Evolutionary conservation across 1,140 invertebrate genomes (phyloP).

Genomic region (Eciton burchellii): DNA sequence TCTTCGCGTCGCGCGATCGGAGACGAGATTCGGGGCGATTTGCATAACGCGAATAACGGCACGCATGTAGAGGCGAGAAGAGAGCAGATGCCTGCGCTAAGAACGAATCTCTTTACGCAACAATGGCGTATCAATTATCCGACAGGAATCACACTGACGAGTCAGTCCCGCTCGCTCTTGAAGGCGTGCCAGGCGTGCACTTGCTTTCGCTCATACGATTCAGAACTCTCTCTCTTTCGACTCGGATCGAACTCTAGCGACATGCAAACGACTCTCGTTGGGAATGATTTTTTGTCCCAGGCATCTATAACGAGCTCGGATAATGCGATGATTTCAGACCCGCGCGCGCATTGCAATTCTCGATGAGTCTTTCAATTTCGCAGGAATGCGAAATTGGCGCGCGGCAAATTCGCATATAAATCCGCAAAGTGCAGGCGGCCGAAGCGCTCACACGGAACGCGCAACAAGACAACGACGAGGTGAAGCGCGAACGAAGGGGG

Average conservation of each 20-base stretch:
- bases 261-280: conserved; percentile 41
- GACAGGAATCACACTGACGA: conserved; percentile 28
- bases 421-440: neutral
- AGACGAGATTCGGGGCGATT: conserved; percentile 38
- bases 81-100: conserved; percentile 4
- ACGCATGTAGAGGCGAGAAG: conserved; percentile 12
- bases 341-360: neutral
- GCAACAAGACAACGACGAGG: conserved; percentile 2
- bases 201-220: conserved; percentile 43
- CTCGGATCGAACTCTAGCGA: neutral
- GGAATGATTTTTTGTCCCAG: conserved; percentile 19
- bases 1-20: conserved; percentile 42
- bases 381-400: neutral
- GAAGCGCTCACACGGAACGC: too few species aligned
- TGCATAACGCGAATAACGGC: conserved; percentile 28
- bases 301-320: conserved; percentile 35
- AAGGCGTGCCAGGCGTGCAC: conserved; percentile 16
- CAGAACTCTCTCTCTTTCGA: neutral
- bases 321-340: conserved; percentile 38
- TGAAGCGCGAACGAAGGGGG: neutral
- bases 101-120: conserved; percentile 54
- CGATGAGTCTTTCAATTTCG: conserved; percentile 28
- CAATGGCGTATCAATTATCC: conserved; percentile 45
- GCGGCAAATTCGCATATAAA: conserved; percentile 18
- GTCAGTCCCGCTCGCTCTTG: conserved; percentile 11